Base-by-base conservation (phyloP, 2,797 vertebrate species). In the Prunella strophiata region DNA sequence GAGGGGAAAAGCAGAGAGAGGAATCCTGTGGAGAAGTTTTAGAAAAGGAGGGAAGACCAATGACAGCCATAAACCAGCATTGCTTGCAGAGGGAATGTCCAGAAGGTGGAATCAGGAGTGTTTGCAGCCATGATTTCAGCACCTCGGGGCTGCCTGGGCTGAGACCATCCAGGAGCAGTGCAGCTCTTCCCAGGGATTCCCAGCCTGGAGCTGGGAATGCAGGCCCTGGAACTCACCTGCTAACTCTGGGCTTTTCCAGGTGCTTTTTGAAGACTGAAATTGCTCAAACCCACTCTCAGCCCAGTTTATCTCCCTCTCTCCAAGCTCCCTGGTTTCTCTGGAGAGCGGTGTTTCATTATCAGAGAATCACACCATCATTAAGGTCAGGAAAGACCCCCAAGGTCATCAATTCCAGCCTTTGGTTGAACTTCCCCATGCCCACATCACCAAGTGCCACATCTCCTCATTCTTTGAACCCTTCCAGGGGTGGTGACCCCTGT, bases 331-430 rank as follows among this genome's bases (percentile, higher is more conserved):
- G 63, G n/a, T 43, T 85, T 48, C 57, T 34, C 48, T 74, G 78
- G 16, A 2, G 8, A 32, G 68, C 0, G 0, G 12, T 19, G 11
- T 36, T 74, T 54, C 72, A 36, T 29, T 20, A 17, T 29, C 36
- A 16, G 27, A 17, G 55, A 50, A 38, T 38, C 50, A 36, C 42
- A 45, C 5, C 13, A 9, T 13, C 19, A 12, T 21, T 13, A 11
- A n/a, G 32, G 23, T 5, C 65, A 57, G 36, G 57, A 57, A 25
- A 34, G 11, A 43, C 16, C 23, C 38, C 25, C 38, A 57, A 51
- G 38, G 29, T 11, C 57, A 57, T 10, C 58, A 30, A 10, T n/a
- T 7, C 11, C 57, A 76, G 11, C 38, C 72, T 83, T 51, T 51
- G 43, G 17, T 2, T 26, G 50, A 51, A 16, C 15, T 43, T 11